Evolutionary conservation across 1,140 invertebrate genomes (phyloP).

Genomic region (Phymorhynchus buccinoides): DNA sequence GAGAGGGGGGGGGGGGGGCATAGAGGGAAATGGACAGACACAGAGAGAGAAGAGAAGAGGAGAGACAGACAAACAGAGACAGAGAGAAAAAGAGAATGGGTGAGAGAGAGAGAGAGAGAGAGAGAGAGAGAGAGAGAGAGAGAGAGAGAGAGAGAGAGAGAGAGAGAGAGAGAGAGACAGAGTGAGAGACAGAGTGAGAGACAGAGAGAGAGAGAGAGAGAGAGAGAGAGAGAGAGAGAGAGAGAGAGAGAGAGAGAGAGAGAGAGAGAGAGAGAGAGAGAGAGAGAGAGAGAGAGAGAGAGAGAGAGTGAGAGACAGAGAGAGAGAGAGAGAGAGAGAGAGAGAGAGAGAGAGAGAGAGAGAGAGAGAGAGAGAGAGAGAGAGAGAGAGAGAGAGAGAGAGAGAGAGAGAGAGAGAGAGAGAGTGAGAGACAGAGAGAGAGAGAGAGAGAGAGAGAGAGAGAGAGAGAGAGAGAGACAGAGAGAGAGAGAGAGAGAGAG

Average conservation of each 20-base stretch:
- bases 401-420: no score
- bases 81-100: neutral
- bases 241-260: conserved; percentile 17
- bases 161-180: neutral
- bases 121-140: conserved; percentile 35
- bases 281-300: neutral
- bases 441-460: no score
- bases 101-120: conserved; percentile 27
- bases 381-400: neutral
- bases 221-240: conserved; percentile 20
- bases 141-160: neutral
- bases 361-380: conserved; percentile 33
- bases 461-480: no score
- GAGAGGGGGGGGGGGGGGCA: neutral
- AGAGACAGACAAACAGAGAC: neutral
- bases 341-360: conserved; percentile 40
- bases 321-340: conserved; percentile 39
- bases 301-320: conserved; percentile 15
- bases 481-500: neutral
- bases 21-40: neutral
- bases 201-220: neutral
- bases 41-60: neutral
- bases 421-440: no score
- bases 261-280: conserved; percentile 15
- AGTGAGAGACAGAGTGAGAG: no score